phyloP scores from a whole-genome alignment of 2,113 vertebrate genomes.

The Heliornis fulica region DNA sequence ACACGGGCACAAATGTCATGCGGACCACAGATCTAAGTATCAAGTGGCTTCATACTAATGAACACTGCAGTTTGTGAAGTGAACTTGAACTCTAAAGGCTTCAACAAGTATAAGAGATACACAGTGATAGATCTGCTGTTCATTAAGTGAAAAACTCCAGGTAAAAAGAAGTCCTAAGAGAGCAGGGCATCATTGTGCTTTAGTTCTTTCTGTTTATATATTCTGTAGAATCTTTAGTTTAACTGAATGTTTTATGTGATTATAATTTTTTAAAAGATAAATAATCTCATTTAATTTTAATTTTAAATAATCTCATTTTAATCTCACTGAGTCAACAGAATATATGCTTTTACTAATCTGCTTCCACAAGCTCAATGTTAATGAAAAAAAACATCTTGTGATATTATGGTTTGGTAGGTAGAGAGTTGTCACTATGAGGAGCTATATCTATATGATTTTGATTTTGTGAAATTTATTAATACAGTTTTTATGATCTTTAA shows the following conservation, averaged over 20 bases:
- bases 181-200: background rate
- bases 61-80: background rate
- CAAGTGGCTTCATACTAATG: background rate
- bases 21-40: background rate
- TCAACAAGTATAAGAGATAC: background rate
- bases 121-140: background rate
- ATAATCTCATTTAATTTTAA: background rate
- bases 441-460: background rate
- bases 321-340: background rate
- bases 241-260: background rate
- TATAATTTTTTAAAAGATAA: background rate
- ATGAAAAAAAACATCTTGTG: background rate
- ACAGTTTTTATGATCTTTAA: background rate
- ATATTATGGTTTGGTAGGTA: background rate
- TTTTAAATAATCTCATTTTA: background rate
- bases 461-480: background rate
- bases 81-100: background rate
- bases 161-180: background rate
- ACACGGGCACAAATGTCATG: background rate
- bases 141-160: background rate
- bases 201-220: background rate
- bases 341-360: background rate
- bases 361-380: background rate
- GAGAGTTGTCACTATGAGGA: background rate
- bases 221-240: background rate